Base-by-base conservation (phyloP, 1,140 invertebrate species). In the Dendrolimus kikuchii region DNA sequence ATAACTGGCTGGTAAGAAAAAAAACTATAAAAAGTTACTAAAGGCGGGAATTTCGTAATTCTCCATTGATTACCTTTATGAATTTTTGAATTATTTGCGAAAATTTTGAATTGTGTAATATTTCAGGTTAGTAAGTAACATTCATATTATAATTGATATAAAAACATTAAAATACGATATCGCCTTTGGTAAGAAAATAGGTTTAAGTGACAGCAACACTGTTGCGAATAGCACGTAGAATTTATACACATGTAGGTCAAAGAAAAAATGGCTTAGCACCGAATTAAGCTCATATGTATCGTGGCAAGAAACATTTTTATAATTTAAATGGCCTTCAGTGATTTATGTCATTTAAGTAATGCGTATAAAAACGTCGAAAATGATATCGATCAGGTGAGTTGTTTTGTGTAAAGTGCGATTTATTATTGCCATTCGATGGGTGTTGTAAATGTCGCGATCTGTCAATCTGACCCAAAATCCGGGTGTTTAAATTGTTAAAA, bases 261-360 rank as follows among this genome's bases (percentile, higher is more conserved):
- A 79, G 78, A 74, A 87, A 86, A 87, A 86, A 88, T 88, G 85
- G 85, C 85, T 84, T 86, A 86, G 77, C 70, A 70, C 66, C 65
- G 66, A 62, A 61, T 55, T 57, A 68, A 81, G 75, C 70, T 86
- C 76, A 62, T 86, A 82, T 84, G 78, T 84, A 77, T 76, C 76
- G 78, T 86, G 85, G 78, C 75, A 80, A 82, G 74, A 73, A 81
- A 79, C 79, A 85, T 76, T 71, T 81, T 86, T 84, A 73, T 79
- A 81, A 74, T 86, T 86, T 88, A 88, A 88, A 88, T 88, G 85
- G 85, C 85, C 79, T 87, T 84, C 81, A 87, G 83, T 86, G 85
- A 87, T 86, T 77, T 87, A 76, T 86, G 81, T 81, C 84, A 78
- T 71, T 79, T 83, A 86, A 77, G 81, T 73, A 86, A 87, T 74